Percentiles rank a stretch among this genome's conserved stretches.
phyloP scores from a whole-genome alignment of 1,140 invertebrate genomes.

The Drosophila suzukii region DNA sequence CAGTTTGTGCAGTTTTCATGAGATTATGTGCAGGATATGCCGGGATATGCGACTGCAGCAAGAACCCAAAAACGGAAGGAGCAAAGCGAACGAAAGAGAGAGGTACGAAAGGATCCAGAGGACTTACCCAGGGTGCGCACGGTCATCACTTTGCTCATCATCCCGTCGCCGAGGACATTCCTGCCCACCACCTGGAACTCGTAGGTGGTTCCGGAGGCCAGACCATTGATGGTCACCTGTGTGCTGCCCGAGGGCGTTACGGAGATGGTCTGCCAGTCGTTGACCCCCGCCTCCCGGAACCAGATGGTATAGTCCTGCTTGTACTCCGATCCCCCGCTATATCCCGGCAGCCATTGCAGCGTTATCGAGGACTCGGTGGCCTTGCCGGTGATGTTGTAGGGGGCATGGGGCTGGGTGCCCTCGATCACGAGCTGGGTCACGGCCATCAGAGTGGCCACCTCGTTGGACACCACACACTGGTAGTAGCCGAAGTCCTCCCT shows the following conservation, averaged over 20 bases:
- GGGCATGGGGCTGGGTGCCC: conserved; percentile 97
- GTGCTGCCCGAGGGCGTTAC: conserved; percentile 96
- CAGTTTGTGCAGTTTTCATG: conserved; percentile 60
- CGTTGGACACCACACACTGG: conserved; percentile 97
- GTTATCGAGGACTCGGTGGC: conserved; percentile 95
- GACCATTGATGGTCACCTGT: conserved; percentile 94
- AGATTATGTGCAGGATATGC: conserved; percentile 50
- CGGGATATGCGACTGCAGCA: conserved; percentile 48
- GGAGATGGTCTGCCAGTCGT: conserved; percentile 95
- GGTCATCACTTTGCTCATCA: conserved; percentile 96
- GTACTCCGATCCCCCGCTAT: conserved; percentile 96
- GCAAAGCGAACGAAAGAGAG: conserved; percentile 38
- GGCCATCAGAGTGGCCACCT: conserved; percentile 96
- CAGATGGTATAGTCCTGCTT: conserved; percentile 97
- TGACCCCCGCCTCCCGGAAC: conserved; percentile 93
- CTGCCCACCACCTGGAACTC: conserved; percentile 98
- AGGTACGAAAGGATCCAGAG: conserved; percentile 12
- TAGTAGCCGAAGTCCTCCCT: conserved; percentile 97
- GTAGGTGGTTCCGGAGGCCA: conserved; percentile 95
- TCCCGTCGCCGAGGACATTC: conserved; percentile 96
- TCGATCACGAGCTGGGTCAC: conserved; percentile 96
- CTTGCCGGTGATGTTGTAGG: conserved; percentile 95
- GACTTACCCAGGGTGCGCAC: conserved; percentile 95
- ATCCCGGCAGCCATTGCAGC: conserved; percentile 96
- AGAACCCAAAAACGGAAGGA: conserved; percentile 17